A percentile compares a stretch with the other conserved stretches of the same genome.
phyloP scores from a whole-genome alignment of 2,888 invertebrate species.

The Aplocera efformata region DNA sequence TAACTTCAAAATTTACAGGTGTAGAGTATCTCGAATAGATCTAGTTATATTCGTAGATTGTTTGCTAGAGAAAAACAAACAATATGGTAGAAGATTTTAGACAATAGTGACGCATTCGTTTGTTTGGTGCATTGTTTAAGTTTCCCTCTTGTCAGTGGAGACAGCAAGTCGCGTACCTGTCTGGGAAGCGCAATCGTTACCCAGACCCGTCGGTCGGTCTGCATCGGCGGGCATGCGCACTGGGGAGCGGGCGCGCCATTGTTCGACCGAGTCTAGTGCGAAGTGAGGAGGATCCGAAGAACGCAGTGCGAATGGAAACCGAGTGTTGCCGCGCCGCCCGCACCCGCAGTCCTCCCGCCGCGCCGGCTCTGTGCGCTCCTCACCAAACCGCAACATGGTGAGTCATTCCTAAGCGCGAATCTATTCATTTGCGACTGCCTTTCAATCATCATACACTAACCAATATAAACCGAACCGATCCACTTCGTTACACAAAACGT shows the following conservation, averaged over 20 bases:
- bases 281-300: slow-evolving; percentile 59
- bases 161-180: slow-evolving; percentile 74
- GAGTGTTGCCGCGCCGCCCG: slow-evolving; percentile 59
- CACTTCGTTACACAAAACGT: slow-evolving; percentile 30
- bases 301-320: slow-evolving; percentile 54
- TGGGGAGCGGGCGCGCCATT: slow-evolving; percentile 36
- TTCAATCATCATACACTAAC: slow-evolving; percentile 42
- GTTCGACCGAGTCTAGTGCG: slow-evolving; percentile 54
- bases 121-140: slow-evolving; percentile 66
- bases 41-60: too few species aligned
- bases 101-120: slow-evolving; percentile 45
- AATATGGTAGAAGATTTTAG: slow-evolving; percentile 30
- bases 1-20: too few species aligned
- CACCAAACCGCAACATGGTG: slow-evolving; percentile 76
- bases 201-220: slow-evolving; percentile 69
- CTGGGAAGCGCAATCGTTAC: slow-evolving; percentile 74
- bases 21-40: too few species aligned
- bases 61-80: slow-evolving; percentile 34
- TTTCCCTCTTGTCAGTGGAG: slow-evolving; percentile 67
- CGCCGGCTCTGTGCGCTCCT: slow-evolving; percentile 72
- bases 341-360: slow-evolving; percentile 73
- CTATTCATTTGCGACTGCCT: slow-evolving; percentile 65
- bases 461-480: slow-evolving; percentile 43
- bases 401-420: slow-evolving; percentile 73
- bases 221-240: slow-evolving; percentile 75